Evolutionary conservation across 2,113 vertebrate species (phyloP), one percentile per base, ranked within the genome.

Genomic region (Epinephelus cyanopodus): DNA sequence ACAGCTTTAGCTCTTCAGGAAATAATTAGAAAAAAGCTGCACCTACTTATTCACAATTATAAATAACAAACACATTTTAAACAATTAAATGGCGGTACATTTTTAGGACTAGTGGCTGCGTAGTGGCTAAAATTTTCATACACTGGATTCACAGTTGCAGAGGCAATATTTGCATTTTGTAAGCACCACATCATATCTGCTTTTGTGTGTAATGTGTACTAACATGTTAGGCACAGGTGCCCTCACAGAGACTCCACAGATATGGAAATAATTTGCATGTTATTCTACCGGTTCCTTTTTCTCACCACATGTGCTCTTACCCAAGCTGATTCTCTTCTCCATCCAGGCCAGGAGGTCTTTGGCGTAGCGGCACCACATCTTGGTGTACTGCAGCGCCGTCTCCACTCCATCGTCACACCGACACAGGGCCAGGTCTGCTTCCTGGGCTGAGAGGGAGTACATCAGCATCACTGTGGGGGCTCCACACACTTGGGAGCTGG

Each of bases 321-420:
- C 98, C 0, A 97, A 91, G 87, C 29, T 91, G 83, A 97, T 95
- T 70, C 97, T 96, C 83, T 97, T 99, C 70, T 98, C 98, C 4
- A 97, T 97, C 97, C 97, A 99, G 74, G 73, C 90, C 80, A 99
- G 94, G 1, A 99, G 94, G 70, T 99, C 98, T 84, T 98, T 98
- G 82, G 97, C 95, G 0, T 98, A 98, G 90, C 96, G 97, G 85
- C 97, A 97, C 98, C 98, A 98, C 87, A 92, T 93, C 84, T 99
- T 99, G 89, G 97, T 93, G 0, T 99, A 98, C 3, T 96, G 96
- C 42, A 99, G 90, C 1, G 97, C 97, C 0, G 95, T 94, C 10
- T 98, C 97, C 60, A 98, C 96, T 11, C 98, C 98, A 0, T 95
- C 95, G 39, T 97, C 96, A 0, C 95, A 95, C 66, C 92, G 95